Evolutionary conservation across 2,113 vertebrate genomes (phyloP).

Genomic region (Apaloderma vittatum): DNA sequence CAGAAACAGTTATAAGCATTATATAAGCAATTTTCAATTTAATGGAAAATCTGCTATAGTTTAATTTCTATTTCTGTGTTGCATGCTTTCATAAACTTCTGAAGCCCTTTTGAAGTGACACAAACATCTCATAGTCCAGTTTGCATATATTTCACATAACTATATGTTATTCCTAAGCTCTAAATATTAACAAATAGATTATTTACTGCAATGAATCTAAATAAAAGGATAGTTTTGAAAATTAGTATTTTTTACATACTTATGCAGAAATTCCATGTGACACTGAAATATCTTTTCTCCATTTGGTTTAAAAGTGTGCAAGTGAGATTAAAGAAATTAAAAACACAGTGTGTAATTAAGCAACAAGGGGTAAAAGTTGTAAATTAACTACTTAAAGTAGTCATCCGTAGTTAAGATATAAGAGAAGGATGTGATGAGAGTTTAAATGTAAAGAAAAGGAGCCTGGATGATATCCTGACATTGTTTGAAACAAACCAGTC

Average conservation of each 20-base stretch:
- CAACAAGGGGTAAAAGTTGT: not conserved
- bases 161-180: not conserved
- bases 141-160: fast-evolving
- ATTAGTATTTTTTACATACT: fast-evolving
- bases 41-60: not conserved
- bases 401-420: not conserved
- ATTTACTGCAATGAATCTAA: not conserved
- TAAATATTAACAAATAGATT: no score
- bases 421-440: not conserved
- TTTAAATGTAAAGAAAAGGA: not conserved
- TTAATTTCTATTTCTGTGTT: not conserved
- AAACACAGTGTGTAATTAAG: fast-evolving
- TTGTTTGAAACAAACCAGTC: not conserved
- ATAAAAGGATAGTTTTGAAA: not conserved
- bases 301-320: not conserved
- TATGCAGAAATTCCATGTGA: not conserved
- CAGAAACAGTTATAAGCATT: not conserved
- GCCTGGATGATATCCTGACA: fast-evolving
- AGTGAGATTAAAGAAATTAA: not conserved
- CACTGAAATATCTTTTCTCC: not conserved
- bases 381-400: not conserved
- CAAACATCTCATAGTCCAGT: not conserved
- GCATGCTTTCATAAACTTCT: not conserved
- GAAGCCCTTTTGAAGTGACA: not conserved
- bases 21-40: not conserved